Percentiles rank a stretch among this genome's conserved stretches.
Evolutionary conservation across 1,140 invertebrate genomes (phyloP).

Genomic region (Euwallacea similis): DNA sequence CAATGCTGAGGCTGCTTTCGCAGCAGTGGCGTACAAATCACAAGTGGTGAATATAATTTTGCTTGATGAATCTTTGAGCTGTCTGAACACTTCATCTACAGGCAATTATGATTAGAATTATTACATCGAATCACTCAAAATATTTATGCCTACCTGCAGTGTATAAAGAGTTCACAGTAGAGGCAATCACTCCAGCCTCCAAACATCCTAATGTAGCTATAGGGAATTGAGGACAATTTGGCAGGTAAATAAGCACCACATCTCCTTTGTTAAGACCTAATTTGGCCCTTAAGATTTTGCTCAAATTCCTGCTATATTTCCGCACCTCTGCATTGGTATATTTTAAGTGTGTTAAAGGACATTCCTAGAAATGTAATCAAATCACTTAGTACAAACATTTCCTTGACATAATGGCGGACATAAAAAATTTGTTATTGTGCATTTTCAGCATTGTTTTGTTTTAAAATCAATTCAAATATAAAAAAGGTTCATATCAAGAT

Average conservation of each 20-base stretch:
- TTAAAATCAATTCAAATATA: too few species aligned
- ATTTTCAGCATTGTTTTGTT: too few species aligned
- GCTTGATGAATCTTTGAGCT: constrained; percentile 65
- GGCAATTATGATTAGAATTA: constrained; percentile 36
- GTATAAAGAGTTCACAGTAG: constrained; percentile 80
- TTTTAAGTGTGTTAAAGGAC: constrained; percentile 67
- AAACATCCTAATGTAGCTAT: constrained; percentile 68
- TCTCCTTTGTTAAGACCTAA: constrained; percentile 71
- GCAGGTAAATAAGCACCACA: constrained; percentile 68
- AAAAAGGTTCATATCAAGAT: too few species aligned
- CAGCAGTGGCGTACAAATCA: constrained; percentile 55
- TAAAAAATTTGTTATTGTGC: too few species aligned
- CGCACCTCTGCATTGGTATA: constrained; percentile 72
- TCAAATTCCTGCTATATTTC: constrained; percentile 65
- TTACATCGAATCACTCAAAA: not conserved
- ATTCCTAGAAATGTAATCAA: constrained; percentile 60
- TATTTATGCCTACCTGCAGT: constrained; percentile 60
- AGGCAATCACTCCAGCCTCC: constrained; percentile 70
- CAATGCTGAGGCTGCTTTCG: constrained; percentile 54
- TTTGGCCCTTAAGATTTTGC: constrained; percentile 65
- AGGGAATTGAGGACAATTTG: constrained; percentile 78
- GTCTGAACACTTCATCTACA: constrained; percentile 75
- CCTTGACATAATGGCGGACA: too few species aligned
- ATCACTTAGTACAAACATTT: too few species aligned
- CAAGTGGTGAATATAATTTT: constrained; percentile 70